Evolutionary conservation across 2,797 vertebrate species (phyloP), one percentile per base, ranked within the genome.

Genomic region (Rallus crepitans): DNA sequence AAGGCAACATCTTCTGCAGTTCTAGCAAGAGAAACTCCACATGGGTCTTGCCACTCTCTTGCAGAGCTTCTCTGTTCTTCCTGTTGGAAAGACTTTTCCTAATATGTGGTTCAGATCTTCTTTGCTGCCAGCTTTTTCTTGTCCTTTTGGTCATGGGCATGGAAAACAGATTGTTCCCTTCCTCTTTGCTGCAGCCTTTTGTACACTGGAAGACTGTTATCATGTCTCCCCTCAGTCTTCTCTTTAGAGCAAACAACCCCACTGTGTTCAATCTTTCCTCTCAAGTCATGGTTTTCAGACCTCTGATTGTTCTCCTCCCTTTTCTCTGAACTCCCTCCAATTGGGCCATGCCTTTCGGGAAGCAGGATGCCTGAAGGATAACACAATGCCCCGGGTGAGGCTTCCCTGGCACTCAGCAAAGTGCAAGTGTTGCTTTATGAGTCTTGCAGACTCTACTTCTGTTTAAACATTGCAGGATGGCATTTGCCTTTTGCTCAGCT

Each of bases 401-500:
- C 73, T 70, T 94, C 86, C 52, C 90, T 92, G 86, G 86, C 86
- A 90, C 90, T 95, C 93, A 79, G 88, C 56, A 70, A 93, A 94
- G 86, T 20, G 64, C 73, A 77, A 7, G 86, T 20, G 0, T 77
- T 80, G 77, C 92, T 94, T 92, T 92, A 25, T 9, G 81, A 89
- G 70, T 60, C 86, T 79, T 59, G 73, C 77, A 87, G 88, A 33
- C 86, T 90, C 80, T 33, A 14, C 66, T 65, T 76, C 94, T 84
- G 59, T 93, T 94, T 82, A 90, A 96, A 73, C 56, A 33, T 45
- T 1, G 11, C 59, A 65, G 70, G 56, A 30, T 27, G 64, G 73
- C 63, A 28, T 92, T 92, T 92, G 75, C 90, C 92, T 96, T 96
- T 95, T 87, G 94, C 92, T 95, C 90, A 95, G 90, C 94, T 88